Base-by-base conservation (phyloP, 2,113 vertebrate genomes). In the Gnathonemus longibarbis region DNA sequence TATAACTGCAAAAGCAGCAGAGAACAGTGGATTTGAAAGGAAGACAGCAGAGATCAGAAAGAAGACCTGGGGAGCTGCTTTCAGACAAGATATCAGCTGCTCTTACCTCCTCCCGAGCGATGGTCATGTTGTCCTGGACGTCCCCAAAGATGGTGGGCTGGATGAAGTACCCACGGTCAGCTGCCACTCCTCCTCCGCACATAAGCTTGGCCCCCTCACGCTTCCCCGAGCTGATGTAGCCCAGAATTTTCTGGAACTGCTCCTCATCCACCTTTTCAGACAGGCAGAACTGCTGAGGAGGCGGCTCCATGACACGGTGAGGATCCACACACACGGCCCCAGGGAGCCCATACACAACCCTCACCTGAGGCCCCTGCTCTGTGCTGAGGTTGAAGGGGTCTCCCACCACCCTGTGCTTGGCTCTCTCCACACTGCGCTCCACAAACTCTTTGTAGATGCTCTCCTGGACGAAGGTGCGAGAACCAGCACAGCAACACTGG, bases 311-410 rank as follows among this genome's bases (percentile, higher is more conserved):
- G 9, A 4, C 10, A 31, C 3, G 10, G n/a, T 11, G 3, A 70
- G 62, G 62, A 13, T 27, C n/a, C n/a, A 10, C 62, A 10, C 58
- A 27, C 62, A 66, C 9, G n/a, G 62, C 45, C 24, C 39, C 1
- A 5, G 39, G 8, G 8, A 48, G 83, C 10, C 27, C 24, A 10
- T 3, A 1, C n/a, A 10, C 13, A 58, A 19, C 15, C 15, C 24
- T 46, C 92, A 99, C 98, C 98, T 99, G 98, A 0, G 98, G 98
- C 0, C 98, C 98, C 92, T 99, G 98, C 91, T 99, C 98, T 0
- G 98, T 99, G 91, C 92, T 96, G 2, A 96, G 93, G 93, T 98
- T 96, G 88, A 99, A 99, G 0, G 98, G 98, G 93, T 99, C 96
- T 58, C 98, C 98, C 19, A 99, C 98, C 91, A 98, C 96, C 62